Conservation (phyloP, 2,797 vertebrate species). For the Antrozous pallidus region DNA sequence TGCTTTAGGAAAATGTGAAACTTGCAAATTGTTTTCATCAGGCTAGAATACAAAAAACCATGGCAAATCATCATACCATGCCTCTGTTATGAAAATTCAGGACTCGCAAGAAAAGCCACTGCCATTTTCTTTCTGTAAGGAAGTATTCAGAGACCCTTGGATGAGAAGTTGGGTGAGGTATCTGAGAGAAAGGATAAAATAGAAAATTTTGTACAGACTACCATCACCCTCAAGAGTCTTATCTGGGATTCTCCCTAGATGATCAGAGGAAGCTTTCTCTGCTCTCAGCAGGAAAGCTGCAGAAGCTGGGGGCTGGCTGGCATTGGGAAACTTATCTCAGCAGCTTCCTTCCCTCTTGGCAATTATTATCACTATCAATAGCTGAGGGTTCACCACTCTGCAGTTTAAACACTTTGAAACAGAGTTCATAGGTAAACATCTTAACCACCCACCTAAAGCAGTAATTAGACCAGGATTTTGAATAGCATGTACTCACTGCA, state of each 20-base stretch:
- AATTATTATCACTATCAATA: constrained; percentile 20
- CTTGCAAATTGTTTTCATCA: background rate
- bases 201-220: background rate
- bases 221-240: background rate
- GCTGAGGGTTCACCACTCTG: background rate
- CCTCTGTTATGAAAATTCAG: constrained; percentile 9
- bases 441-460: background rate
- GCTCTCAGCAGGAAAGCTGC: constrained; percentile 15
- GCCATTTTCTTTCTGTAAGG: background rate
- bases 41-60: background rate
- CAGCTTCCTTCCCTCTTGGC: background rate
- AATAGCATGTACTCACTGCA: background rate
- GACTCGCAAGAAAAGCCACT: background rate
- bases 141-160: constrained; percentile 39
- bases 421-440: constrained; percentile 39
- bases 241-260: background rate
- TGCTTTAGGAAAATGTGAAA: constrained; percentile 43
- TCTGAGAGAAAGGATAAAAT: constrained; percentile 32
- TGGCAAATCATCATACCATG: background rate
- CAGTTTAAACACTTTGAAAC: constrained; percentile 21
- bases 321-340: background rate
- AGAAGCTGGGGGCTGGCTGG: background rate
- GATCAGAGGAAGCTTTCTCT: constrained; percentile 5
- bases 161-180: constrained; percentile 1
- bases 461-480: constrained; percentile 1